A percentile compares a stretch with the other conserved stretches of the same genome.
Conservation (phyloP, 2,113 vertebrate species). For the Bagarius yarrelli region DNA sequence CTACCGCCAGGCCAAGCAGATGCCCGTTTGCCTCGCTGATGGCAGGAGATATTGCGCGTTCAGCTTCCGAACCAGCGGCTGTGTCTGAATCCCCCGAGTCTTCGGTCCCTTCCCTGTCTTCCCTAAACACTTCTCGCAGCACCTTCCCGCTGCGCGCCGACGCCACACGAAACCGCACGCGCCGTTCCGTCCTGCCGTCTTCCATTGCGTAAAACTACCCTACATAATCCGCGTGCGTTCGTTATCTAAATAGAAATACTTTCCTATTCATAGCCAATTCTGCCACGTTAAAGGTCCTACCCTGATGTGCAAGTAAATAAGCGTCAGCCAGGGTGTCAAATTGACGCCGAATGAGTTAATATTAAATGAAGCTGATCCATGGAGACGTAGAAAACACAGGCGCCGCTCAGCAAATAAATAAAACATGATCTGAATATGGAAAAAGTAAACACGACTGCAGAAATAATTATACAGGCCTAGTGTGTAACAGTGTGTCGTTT, state of each 20-base stretch:
- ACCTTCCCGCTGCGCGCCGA: slow-evolving; percentile 91
- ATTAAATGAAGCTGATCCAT: slow-evolving; percentile 52
- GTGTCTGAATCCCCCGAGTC: slow-evolving; percentile 84
- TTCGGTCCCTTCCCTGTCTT: slow-evolving; percentile 62
- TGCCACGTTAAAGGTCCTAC: slow-evolving; percentile 31
- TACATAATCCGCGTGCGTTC: slow-evolving; percentile 10
- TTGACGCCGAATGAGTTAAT: slow-evolving; percentile 48
- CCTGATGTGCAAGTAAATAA: slow-evolving; percentile 29
- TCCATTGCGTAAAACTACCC: slow-evolving; percentile 64
- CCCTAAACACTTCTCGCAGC: slow-evolving; percentile 87
- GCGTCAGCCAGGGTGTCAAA: slow-evolving; percentile 36
- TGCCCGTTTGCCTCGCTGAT: slow-evolving; percentile 79
- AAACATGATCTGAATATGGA: slow-evolving; percentile 30
- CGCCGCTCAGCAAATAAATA: slow-evolving; percentile 2
- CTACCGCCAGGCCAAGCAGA: slow-evolving; percentile 72
- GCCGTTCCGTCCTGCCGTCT: slow-evolving; percentile 69
- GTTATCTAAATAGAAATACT: not conserved
- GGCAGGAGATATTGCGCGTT: slow-evolving; percentile 66
- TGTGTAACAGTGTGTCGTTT: not conserved
- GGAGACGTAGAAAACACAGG: slow-evolving; percentile 42
- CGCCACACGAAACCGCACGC: slow-evolving; percentile 88
- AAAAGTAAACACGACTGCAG: not conserved
- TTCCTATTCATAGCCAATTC: not conserved
- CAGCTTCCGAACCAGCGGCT: slow-evolving; percentile 74
- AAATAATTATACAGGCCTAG: not conserved